Evolutionary conservation across 2,797 vertebrate genomes (phyloP).

Genomic region (Coreius guichenoti): DNA sequence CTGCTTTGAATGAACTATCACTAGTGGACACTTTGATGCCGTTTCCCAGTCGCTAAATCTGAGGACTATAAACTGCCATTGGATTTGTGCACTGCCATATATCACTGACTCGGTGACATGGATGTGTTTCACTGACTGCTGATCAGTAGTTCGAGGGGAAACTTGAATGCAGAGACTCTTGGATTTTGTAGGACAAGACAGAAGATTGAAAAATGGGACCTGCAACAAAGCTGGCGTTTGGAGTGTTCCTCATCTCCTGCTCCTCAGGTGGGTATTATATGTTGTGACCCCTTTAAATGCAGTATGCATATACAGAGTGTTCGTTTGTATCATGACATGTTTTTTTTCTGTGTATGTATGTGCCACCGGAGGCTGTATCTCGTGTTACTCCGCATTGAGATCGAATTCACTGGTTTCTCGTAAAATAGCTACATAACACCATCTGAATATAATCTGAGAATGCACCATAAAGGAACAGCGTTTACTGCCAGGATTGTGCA

Average conservation of each 20-base stretch:
- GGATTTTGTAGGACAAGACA: slow-evolving; percentile 61
- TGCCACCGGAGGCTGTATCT: slow-evolving; percentile 39
- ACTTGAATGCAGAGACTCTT: slow-evolving; percentile 46
- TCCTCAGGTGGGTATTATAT: slow-evolving; percentile 87
- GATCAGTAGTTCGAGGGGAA: slow-evolving; percentile 18
- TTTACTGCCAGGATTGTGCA: slow-evolving; percentile 6
- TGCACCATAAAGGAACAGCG: background rate
- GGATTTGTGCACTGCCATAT: slow-evolving; percentile 40
- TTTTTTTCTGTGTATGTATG: slow-evolving; percentile 13
- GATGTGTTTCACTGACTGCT: slow-evolving; percentile 47
- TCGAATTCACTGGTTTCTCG: slow-evolving; percentile 49
- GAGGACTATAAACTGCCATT: slow-evolving; percentile 28
- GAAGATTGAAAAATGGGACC: slow-evolving; percentile 82
- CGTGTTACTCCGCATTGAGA: slow-evolving; percentile 38
- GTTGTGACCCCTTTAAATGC: background rate
- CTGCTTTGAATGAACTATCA: slow-evolving; percentile 4
- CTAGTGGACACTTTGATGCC: slow-evolving; percentile 29
- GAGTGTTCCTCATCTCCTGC: slow-evolving; percentile 93
- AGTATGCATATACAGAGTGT: background rate
- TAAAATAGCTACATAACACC: slow-evolving; percentile 34
- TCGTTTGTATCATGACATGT: background rate
- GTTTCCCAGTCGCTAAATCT: slow-evolving; percentile 1
- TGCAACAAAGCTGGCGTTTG: slow-evolving; percentile 90
- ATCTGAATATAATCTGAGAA: slow-evolving; percentile 26
- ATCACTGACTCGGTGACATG: slow-evolving; percentile 43